Conservation (phyloP, 1,140 invertebrate genomes). For the Pissodes strobi region DNA sequence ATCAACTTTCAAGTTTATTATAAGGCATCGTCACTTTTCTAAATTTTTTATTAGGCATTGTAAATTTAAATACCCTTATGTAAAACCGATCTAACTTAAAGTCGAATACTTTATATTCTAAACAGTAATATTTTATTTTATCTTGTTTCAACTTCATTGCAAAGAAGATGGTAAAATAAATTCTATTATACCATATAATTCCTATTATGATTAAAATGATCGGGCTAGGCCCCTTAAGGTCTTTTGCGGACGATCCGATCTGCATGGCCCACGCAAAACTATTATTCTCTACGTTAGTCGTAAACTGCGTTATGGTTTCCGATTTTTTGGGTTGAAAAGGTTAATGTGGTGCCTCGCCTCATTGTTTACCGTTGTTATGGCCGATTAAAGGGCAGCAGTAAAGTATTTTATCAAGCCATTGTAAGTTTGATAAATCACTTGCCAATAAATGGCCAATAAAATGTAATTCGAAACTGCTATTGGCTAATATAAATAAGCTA, state of each 20-base stretch:
- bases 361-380: conserved; percentile 22
- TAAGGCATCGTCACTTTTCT: too few species aligned
- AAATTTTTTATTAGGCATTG: too few species aligned
- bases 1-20: too few species aligned
- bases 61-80: too few species aligned
- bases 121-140: too few species aligned
- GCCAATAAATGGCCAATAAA: conserved; percentile 7
- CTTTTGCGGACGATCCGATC: conserved; percentile 24
- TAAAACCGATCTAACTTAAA: too few species aligned
- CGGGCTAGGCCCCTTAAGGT: conserved; percentile 5
- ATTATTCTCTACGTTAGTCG: conserved; percentile 27
- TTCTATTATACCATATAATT: background rate
- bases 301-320: conserved; percentile 32
- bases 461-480: background rate
- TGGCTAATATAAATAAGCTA: background rate
- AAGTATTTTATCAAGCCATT: background rate
- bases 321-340: conserved; percentile 31
- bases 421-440: conserved; percentile 5
- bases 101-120: too few species aligned
- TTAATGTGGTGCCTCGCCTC: conserved; percentile 32
- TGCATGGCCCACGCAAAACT: conserved; percentile 19
- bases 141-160: too few species aligned
- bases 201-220: background rate
- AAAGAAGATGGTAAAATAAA: background rate
- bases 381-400: conserved; percentile 23